These are phyloP conservation scores for Emydura subglobosa DNA, from an alignment of 2,113 vertebrate genomes.

Conservation along the genomic window DNA sequence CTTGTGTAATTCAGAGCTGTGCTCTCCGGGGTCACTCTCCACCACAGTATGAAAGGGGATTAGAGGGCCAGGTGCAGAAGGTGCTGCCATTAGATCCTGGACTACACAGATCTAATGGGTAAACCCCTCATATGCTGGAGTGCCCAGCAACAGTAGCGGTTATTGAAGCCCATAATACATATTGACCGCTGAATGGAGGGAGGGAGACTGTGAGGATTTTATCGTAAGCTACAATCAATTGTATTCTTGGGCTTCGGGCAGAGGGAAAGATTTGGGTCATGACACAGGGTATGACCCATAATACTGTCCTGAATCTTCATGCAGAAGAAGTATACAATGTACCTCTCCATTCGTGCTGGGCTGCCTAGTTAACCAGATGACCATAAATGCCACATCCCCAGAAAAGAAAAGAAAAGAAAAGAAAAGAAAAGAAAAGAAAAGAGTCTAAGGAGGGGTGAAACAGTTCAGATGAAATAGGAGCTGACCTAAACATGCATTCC, in stretches of 20 bases:
- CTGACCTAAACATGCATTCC: background rate
- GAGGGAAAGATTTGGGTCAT: background rate
- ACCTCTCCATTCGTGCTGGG: background rate
- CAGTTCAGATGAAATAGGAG: background rate
- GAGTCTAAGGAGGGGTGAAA: background rate
- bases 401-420: accelerated
- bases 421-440: background rate
- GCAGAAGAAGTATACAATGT: background rate
- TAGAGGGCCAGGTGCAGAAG: background rate
- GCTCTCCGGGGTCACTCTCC: background rate
- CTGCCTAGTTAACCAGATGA: background rate
- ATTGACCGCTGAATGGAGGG: background rate
- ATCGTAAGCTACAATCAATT: background rate
- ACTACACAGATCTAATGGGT: background rate
- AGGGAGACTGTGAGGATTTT: background rate
- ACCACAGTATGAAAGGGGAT: background rate
- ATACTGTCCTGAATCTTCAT: background rate
- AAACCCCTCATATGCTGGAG: background rate
- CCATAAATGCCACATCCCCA: background rate
- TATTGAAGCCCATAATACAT: background rate
- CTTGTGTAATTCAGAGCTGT: background rate
- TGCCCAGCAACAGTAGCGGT: accelerated
- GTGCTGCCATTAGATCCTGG: background rate
- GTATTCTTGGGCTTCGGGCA: background rate
- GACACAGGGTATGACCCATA: background rate